Evolutionary conservation across 2,113 vertebrate species (phyloP).

Genomic region (Psammodynastes pulverulentus): DNA sequence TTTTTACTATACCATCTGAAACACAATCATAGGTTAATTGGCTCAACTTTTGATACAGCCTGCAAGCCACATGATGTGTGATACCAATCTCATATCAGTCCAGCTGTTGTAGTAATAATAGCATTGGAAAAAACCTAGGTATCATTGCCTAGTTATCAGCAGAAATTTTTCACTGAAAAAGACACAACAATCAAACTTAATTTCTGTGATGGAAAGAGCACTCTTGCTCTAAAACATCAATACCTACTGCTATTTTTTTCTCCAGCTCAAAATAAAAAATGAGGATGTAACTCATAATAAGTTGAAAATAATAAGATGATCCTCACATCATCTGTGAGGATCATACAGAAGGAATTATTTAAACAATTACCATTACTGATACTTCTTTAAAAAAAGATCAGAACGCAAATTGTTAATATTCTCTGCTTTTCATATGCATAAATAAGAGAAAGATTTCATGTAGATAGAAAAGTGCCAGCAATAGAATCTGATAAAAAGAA

Average conservation of each 20-base stretch:
- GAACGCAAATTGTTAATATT: background rate
- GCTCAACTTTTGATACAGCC: background rate
- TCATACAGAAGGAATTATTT: slow-evolving; percentile 22
- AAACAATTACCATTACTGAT: slow-evolving; percentile 5
- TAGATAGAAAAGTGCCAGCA: background rate
- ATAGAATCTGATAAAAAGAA: background rate
- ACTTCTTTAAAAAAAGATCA: background rate
- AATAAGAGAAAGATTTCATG: background rate
- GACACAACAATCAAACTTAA: background rate
- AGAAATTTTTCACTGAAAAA: background rate
- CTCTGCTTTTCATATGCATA: background rate
- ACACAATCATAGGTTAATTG: background rate
- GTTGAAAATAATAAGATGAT: background rate
- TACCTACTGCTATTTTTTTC: background rate
- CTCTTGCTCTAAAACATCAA: background rate
- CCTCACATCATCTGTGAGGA: slow-evolving; percentile 10
- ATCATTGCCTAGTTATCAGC: background rate
- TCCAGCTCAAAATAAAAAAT: background rate
- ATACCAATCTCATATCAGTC: background rate
- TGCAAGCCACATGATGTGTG: background rate
- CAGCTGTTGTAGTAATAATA: background rate
- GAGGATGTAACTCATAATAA: background rate
- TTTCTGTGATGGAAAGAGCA: background rate
- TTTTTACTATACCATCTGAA: background rate
- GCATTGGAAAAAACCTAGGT: background rate